Percentiles rank a stretch among this genome's conserved stretches.
phyloP scores from a whole-genome alignment of 2,888 invertebrate genomes.

The Eulithis testata region DNA sequence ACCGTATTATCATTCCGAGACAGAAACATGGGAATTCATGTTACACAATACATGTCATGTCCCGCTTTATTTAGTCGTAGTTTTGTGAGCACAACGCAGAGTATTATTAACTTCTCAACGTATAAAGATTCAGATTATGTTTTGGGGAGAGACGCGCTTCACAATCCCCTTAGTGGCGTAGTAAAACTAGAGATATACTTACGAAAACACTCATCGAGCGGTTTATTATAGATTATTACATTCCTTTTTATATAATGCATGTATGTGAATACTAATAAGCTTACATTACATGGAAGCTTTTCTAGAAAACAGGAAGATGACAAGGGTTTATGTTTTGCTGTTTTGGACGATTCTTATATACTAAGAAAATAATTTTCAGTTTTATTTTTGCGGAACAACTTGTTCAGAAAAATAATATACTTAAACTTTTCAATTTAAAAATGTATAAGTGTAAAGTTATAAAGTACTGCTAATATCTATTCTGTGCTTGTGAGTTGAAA shows the following conservation, averaged over 20 bases:
- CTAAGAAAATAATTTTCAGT: neutral
- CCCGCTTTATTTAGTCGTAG: constrained; percentile 53
- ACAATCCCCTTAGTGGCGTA: constrained; percentile 54
- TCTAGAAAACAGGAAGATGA: constrained; percentile 13
- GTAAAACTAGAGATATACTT: constrained; percentile 56
- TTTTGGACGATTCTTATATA: neutral
- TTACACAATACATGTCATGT: constrained; percentile 50
- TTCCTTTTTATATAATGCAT: constrained; percentile 54
- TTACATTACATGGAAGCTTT: constrained; percentile 20
- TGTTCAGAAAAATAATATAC: constrained; percentile 12
- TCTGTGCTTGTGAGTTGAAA: no score
- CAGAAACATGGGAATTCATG: constrained; percentile 53
- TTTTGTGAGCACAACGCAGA: constrained; percentile 59
- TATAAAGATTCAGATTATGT: constrained; percentile 61
- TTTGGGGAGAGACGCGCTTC: constrained; percentile 50
- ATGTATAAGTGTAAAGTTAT: no score
- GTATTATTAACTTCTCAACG: constrained; percentile 63
- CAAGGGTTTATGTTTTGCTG: neutral
- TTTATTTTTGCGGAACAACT: constrained; percentile 3
- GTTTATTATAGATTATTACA: constrained; percentile 57
- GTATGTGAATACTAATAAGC: constrained; percentile 57
- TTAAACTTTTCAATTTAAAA: constrained; percentile 13
- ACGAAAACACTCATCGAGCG: constrained; percentile 49
- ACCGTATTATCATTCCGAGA: constrained; percentile 49
- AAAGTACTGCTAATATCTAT: constrained; percentile 45